Evolutionary conservation across 2,888 invertebrate genomes (phyloP).

Genomic region (Shargacucullia verbasci): DNA sequence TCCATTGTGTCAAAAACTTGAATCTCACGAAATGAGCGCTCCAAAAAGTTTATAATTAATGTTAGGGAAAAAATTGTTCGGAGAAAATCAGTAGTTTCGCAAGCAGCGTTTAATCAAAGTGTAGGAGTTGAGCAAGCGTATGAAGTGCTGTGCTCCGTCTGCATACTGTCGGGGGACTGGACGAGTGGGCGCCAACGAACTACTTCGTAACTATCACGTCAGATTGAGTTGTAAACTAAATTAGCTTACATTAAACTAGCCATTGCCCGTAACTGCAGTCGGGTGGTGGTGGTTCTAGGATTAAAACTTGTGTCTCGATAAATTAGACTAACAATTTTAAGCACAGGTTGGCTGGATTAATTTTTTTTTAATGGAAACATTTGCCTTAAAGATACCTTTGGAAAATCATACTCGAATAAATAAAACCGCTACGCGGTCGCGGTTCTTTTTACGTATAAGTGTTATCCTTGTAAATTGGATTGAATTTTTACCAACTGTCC

Average conservation of each 20-base stretch:
- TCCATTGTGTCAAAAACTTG: constrained; percentile 69
- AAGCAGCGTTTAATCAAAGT: constrained; percentile 75
- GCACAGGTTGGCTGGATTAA: constrained; percentile 59
- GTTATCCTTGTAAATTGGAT: constrained; percentile 63
- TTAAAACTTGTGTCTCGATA: background rate
- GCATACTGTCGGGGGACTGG: constrained; percentile 36
- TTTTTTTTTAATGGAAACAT: constrained; percentile 28
- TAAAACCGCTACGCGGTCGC: constrained; percentile 57
- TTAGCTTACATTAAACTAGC: constrained; percentile 43
- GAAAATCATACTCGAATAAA: constrained; percentile 65
- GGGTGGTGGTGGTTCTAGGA: constrained; percentile 5
- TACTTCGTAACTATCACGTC: constrained; percentile 39
- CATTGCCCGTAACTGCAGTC: constrained; percentile 20
- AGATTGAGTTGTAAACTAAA: constrained; percentile 45
- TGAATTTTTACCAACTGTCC: constrained; percentile 56
- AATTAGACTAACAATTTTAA: background rate
- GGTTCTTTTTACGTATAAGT: constrained; percentile 55
- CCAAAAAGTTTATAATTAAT: constrained; percentile 79
- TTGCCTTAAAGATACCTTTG: constrained; percentile 65
- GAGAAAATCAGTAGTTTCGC: constrained; percentile 68
- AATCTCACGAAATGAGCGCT: constrained; percentile 60
- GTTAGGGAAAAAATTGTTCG: constrained; percentile 69
- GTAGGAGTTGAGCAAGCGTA: constrained; percentile 54
- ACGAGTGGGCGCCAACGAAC: constrained; percentile 37
- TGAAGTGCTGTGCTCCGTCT: constrained; percentile 46